These are phyloP conservation scores for Megastigmus dorsalis DNA, from an alignment of 2,888 invertebrate species.

Conservation along the genomic window DNA sequence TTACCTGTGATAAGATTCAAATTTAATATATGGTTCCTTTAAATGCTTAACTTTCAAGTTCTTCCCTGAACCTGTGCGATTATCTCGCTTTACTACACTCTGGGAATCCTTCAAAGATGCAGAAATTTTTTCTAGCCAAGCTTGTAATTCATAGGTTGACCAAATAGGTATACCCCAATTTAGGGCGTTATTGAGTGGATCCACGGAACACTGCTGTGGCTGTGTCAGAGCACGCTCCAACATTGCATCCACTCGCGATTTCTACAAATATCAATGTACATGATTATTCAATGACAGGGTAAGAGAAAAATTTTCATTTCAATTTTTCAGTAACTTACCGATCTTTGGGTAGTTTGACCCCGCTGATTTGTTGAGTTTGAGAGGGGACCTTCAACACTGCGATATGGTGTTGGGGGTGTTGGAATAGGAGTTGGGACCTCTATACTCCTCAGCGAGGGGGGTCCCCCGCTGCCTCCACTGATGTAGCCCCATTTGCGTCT, in stretches of 20 bases:
- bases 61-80: slow-evolving; percentile 55
- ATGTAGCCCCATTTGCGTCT: slow-evolving; percentile 69
- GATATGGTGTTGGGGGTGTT: slow-evolving; percentile 69
- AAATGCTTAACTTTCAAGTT: slow-evolving; percentile 77
- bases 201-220: slow-evolving; percentile 75
- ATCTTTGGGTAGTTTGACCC: slow-evolving; percentile 72
- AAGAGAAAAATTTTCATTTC: background rate
- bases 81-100: slow-evolving; percentile 62
- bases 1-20: slow-evolving; percentile 82
- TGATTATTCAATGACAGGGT: background rate
- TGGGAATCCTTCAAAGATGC: slow-evolving; percentile 75
- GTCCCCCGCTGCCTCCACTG: slow-evolving; percentile 73
- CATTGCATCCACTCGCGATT: slow-evolving; percentile 87
- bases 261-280: slow-evolving; percentile 64
- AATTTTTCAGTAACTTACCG: slow-evolving; percentile 63
- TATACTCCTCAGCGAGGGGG: slow-evolving; percentile 72
- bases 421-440: slow-evolving; percentile 69
- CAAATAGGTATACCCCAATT: slow-evolving; percentile 77
- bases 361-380: slow-evolving; percentile 70
- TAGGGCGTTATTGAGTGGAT: slow-evolving; percentile 77
- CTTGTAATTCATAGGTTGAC: slow-evolving; percentile 75
- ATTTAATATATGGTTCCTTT: slow-evolving; percentile 83
- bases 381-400: slow-evolving; percentile 71
- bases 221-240: slow-evolving; percentile 81
- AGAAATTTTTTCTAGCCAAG: slow-evolving; percentile 81